Evolutionary conservation across 2,888 invertebrate species (phyloP), one percentile per base, ranked within the genome.

Genomic region (Nomada fucata): DNA sequence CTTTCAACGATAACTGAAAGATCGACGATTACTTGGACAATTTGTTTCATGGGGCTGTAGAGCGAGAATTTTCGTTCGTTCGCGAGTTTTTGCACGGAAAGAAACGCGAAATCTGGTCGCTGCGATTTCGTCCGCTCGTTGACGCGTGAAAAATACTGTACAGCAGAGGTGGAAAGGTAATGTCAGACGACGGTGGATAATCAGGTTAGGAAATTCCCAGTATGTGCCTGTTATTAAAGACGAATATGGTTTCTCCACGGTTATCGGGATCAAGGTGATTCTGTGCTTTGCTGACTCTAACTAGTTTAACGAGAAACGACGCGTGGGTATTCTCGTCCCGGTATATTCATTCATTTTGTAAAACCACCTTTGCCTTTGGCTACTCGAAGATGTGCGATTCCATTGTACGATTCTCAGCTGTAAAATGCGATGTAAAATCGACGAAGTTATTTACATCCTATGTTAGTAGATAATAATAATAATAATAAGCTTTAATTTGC

Each of bases 191-290:
- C 68, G 52, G 59, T 63, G 60, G 80, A 53, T 82, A 82, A 82
- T 82, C 82, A 65, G 82, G 82, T 82, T 75, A 82, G 42, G 69
- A 57, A 72, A 76, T 76, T 80, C 75, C 68, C 47, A 59, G 47
- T 72, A 68, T 53, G 44, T 13, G 64, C 68, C 76, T 60, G 63
- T 52, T 78, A 78, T 80, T 80, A 78, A 80, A 80, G 63, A 60
- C 79, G 59, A 77, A 71, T 72, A 77, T 67, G 78, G 63, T 78
- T 78, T 78, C 77, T 67, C 55, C 9, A 2, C 15, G 36, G 55
- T 13, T 69, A 79, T 79, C 69, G 69, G 79, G 79, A 76, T 65
- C 76, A 76, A 76, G 76, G 76, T 77, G 52, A 71, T 71, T 60
- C 50, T 55, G 52, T 13, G 53, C 70, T 67, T 67, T 61, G 44